A percentile compares a stretch with the other conserved stretches of the same genome.
Conservation (phyloP, 2,797 vertebrate species). For the Pantherophis vulpinus region DNA sequence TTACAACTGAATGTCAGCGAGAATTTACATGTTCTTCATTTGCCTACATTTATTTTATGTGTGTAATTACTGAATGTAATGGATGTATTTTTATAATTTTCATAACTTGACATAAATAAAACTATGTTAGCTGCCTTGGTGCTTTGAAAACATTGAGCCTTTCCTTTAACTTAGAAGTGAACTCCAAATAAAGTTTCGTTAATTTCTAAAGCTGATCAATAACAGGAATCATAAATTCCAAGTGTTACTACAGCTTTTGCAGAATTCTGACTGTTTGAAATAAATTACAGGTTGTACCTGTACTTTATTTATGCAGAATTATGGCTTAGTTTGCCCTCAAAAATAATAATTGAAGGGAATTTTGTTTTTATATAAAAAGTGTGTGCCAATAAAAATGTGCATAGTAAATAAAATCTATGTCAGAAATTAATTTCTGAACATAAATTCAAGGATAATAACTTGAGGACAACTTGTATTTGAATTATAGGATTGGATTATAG, state of each 20-base stretch:
- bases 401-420: not conserved
- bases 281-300: too few species aligned
- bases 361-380: not conserved
- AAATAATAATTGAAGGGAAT: not conserved
- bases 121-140: not conserved
- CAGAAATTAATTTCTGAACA: not conserved
- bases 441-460: not conserved
- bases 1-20: not conserved
- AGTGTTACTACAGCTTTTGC: not conserved
- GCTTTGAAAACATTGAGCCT: not conserved
- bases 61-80: not conserved
- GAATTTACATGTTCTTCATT: not conserved
- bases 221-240: not conserved
- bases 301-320: not conserved
- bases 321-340: not conserved
- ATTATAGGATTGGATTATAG: not conserved
- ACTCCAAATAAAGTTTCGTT: not conserved
- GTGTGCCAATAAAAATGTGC: not conserved
- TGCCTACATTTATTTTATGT: not conserved
- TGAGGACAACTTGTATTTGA: not conserved
- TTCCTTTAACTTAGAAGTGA: not conserved
- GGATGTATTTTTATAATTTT: not conserved
- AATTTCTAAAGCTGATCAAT: not conserved
- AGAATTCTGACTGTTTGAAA: not conserved
- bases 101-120: not conserved